Evolutionary conservation across 2,888 invertebrate genomes (phyloP).

Genomic region (Tetanocera ferruginea): DNA sequence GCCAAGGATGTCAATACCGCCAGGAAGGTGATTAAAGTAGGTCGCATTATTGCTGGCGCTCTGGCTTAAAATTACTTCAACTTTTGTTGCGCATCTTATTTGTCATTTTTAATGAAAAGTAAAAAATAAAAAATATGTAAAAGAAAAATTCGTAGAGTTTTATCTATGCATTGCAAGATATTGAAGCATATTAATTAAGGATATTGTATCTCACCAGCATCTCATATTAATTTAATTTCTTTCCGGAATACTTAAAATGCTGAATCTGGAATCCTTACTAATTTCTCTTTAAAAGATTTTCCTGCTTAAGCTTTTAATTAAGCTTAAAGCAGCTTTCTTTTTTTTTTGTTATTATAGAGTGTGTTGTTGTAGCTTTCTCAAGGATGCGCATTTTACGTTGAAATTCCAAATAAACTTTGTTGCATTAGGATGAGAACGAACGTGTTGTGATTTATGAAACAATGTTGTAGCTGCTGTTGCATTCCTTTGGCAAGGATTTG

Average conservation of each 20-base stretch:
- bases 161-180: too few species aligned
- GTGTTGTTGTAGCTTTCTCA: not conserved
- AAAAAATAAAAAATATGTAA: conserved; percentile 37
- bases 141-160: too few species aligned
- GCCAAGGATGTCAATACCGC: conserved; percentile 20
- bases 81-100: conserved; percentile 23
- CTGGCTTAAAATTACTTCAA: not conserved
- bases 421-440: not conserved
- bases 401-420: not conserved
- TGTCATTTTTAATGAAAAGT: too few species aligned
- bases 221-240: too few species aligned
- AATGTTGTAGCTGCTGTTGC: conserved; percentile 39
- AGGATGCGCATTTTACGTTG: not conserved
- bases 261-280: not conserved
- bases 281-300: not conserved
- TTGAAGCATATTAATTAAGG: too few species aligned
- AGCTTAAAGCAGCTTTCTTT: not conserved
- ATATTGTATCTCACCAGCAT: too few species aligned
- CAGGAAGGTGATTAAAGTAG: conserved; percentile 34
- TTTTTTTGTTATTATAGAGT: not conserved
- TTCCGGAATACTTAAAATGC: too few species aligned
- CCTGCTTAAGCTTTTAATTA: conserved; percentile 6
- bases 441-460: conserved; percentile 18
- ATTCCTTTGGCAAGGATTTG: conserved; percentile 47
- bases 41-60: conserved; percentile 36